Conservation (phyloP, 2,113 vertebrate species). For the Vulpes ferrilata region DNA sequence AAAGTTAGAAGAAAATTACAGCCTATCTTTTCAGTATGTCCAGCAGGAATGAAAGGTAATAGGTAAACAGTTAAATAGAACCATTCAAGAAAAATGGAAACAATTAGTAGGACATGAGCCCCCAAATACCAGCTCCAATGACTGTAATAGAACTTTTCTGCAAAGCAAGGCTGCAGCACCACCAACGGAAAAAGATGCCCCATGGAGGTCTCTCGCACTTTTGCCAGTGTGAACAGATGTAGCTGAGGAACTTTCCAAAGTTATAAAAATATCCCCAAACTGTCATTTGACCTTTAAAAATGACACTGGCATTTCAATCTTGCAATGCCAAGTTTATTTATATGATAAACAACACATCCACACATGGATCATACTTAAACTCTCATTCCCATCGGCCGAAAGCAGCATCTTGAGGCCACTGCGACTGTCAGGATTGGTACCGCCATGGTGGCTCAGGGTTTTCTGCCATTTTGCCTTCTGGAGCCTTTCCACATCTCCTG, state of each 20-base stretch:
- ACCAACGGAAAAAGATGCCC: background rate
- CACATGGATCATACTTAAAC: background rate
- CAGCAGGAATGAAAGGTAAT: background rate
- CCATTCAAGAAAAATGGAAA: background rate
- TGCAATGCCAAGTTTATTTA: constrained; percentile 45
- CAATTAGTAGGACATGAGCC: background rate
- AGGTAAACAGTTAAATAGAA: background rate
- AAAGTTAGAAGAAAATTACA: background rate
- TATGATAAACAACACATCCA: background rate
- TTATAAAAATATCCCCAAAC: constrained; percentile 70
- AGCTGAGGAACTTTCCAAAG: constrained; percentile 59
- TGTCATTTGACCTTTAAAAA: constrained; percentile 73
- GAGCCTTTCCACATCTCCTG: background rate
- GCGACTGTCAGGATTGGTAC: background rate
- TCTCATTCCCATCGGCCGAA: background rate
- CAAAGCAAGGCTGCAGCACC: background rate
- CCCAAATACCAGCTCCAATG: background rate
- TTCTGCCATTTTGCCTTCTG: background rate
- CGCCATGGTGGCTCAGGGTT: background rate
- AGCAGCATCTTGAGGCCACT: background rate
- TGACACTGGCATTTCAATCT: constrained; percentile 70
- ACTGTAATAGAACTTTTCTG: background rate
- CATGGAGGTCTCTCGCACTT: background rate
- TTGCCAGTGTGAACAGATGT: constrained; percentile 35
- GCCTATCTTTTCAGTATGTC: background rate